phyloP scores from a whole-genome alignment of 2,888 invertebrate species.

The Flexamia atlantica region DNA sequence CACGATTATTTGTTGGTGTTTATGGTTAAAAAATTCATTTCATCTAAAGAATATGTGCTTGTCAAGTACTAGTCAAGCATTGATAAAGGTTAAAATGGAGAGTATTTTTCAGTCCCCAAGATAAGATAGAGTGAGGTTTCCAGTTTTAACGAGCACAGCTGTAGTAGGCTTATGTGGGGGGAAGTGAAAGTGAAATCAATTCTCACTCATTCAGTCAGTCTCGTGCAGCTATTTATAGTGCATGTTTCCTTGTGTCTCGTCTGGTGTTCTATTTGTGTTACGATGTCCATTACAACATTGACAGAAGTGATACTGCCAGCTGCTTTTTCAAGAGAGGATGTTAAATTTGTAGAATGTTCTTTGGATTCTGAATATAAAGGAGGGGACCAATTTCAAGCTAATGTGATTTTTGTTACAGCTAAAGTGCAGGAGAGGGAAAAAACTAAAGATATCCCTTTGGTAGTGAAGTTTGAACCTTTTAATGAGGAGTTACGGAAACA shows the following conservation, averaged over 20 bases:
- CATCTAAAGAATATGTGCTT: too few relatives aligned
- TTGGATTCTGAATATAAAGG: constrained; percentile 31
- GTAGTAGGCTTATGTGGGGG: not conserved
- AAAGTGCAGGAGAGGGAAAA: not conserved
- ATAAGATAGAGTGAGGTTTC: not conserved
- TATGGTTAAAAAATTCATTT: too few relatives aligned
- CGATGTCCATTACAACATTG: not conserved
- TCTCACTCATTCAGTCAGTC: not conserved
- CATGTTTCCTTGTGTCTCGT: not conserved
- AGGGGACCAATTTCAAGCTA: constrained; percentile 54
- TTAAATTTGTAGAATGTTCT: not conserved
- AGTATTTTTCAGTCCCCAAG: not conserved
- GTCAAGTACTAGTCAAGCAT: not conserved
- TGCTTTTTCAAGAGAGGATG: not conserved
- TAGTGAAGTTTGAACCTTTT: constrained; percentile 57
- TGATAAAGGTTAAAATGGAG: not conserved
- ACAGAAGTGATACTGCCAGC: constrained; percentile 16
- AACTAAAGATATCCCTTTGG: constrained; percentile 9
- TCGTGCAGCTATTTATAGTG: not conserved
- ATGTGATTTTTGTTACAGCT: constrained; percentile 30
- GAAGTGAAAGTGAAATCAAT: not conserved
- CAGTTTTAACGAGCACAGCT: not conserved
- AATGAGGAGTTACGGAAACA: constrained; percentile 23
- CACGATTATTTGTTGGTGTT: too few relatives aligned
- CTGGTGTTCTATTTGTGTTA: not conserved